Evolutionary conservation across 2,113 vertebrate species (phyloP), one percentile per base, ranked within the genome.

Genomic region (Nothobranchius kuhntae): DNA sequence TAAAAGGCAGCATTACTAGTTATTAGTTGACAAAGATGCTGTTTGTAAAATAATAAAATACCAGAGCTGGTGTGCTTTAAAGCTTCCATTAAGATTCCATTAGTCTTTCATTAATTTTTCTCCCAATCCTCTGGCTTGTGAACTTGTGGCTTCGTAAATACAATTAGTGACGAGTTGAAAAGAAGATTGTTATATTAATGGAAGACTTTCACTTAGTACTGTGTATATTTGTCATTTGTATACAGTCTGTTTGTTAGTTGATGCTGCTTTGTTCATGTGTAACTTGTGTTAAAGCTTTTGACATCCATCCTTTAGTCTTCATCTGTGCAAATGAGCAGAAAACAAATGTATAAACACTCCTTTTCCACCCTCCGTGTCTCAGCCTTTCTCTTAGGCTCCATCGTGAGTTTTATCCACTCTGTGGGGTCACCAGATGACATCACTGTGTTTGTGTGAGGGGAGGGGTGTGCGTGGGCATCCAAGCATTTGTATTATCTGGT

Each of bases 21-120:
- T 84, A 75, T 83, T 78, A 59, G 68, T 85, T 77, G 79, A 85
- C 86, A 61, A 82, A 58, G 73, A 64, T 72, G 71, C 61, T 59
- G 44, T 80, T 10, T 71, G 50, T 75, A 75, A 77, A 88, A 82
- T 81, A 72, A 36, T 4, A 54, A 73, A 69, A 77, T 68, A 75
- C 85, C 84, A 80, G 90, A 86, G 82, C 80, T 57, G 70, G 73
- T 75, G 74, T 73, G 86, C 83, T 87, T 85, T 83, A 83, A 85
- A 83, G 82, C 84, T 62, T 87, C 86, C 89, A 92, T 92, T 86
- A 91, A 81, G 90, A 92, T 92, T 92, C 93, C 92, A 94, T 94
- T 94, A 94, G 92, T 91, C 86, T 82, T 63, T 68, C 81, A 73
- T 86, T 92, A 89, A 91, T 89, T 81, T 88, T 73, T 38, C 85